Evolutionary conservation across 2,888 invertebrate genomes (phyloP).

Genomic region (Tineola bisselliella): DNA sequence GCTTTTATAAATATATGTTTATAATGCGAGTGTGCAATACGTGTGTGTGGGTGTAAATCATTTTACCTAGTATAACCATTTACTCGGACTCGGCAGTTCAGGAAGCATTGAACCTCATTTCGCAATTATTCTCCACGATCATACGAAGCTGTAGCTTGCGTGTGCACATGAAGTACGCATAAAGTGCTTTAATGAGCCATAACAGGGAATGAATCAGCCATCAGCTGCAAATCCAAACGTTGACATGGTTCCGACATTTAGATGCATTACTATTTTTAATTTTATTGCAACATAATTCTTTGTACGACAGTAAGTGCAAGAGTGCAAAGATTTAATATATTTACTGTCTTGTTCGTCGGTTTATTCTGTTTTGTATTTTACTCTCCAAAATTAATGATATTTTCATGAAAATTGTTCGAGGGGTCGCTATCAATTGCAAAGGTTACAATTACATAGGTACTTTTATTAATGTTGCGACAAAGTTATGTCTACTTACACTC

Average conservation of each 20-base stretch:
- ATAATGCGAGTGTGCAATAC: too few relatives aligned
- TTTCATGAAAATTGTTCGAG: not conserved
- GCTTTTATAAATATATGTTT: too few relatives aligned
- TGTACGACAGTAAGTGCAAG: not conserved
- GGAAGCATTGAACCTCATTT: not conserved
- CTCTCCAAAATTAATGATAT: too few relatives aligned
- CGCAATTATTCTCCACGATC: slow-evolving; percentile 5
- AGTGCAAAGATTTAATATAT: not conserved
- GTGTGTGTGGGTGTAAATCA: not conserved
- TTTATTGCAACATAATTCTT: not conserved
- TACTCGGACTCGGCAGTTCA: not conserved
- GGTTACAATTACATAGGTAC: not conserved
- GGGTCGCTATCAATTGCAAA: not conserved
- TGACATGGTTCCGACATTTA: not conserved
- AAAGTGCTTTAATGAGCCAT: slow-evolving; percentile 28
- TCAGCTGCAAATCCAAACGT: slow-evolving; percentile 1
- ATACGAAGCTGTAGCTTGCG: slow-evolving; percentile 5
- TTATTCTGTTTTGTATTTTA: too few relatives aligned
- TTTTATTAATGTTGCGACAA: not conserved
- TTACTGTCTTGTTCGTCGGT: not conserved
- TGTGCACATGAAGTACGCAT: slow-evolving; percentile 14
- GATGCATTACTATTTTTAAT: not conserved
- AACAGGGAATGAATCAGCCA: slow-evolving; percentile 14
- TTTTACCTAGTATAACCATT: not conserved
- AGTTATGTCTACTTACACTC: too few relatives aligned